Evolutionary conservation across 2,113 vertebrate genomes (phyloP), one percentile per base, ranked within the genome.

Genomic region (Oncorhynchus clarkii): DNA sequence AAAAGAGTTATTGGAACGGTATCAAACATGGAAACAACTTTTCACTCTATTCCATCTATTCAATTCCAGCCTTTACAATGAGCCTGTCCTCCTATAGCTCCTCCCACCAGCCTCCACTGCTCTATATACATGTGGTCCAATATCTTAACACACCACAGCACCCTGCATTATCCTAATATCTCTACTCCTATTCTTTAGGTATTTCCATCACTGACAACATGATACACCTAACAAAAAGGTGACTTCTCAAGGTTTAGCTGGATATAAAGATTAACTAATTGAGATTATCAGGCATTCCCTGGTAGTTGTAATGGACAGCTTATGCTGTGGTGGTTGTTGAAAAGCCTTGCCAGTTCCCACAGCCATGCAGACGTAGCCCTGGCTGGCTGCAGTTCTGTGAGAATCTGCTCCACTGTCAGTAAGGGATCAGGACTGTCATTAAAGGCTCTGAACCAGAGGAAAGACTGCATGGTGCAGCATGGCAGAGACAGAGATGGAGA

Each of bases 351-450:
- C 9, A 45, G 39, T 45, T 45, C 39, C 39, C 39, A 45, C 39
- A 45, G 39, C 39, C 39, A 45, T 45, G 39, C 9, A 45, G 39
- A 45, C 2, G 2, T 45, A 45, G 39, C 39, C 9, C 54, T 20
- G 54, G 6, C 16, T 16, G 54, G 0, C 8, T 20, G 39, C 9
- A 45, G 39, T 45, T 45, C 39, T 45, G 39, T 62, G 59, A 48
- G 75, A 11, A 57, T 71, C 68, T 51, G 8, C 22, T 67, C 18
- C 5, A 68, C 64, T 67, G 73, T 65, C 73, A 75, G 64, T 26
- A 49, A 9, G 26, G 62, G 64, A 75, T 75, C 64, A 68, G 3
- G 13, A 29, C 75, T 49, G 57, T 70, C 67, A 76, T 64, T 70
- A 60, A 7, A 20, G 45, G 75, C 68, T 49, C 39, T 71, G 57